Evolutionary conservation across 2,888 invertebrate genomes (phyloP), one percentile per base, ranked within the genome.

Genomic region (Fragum whitleyi): DNA sequence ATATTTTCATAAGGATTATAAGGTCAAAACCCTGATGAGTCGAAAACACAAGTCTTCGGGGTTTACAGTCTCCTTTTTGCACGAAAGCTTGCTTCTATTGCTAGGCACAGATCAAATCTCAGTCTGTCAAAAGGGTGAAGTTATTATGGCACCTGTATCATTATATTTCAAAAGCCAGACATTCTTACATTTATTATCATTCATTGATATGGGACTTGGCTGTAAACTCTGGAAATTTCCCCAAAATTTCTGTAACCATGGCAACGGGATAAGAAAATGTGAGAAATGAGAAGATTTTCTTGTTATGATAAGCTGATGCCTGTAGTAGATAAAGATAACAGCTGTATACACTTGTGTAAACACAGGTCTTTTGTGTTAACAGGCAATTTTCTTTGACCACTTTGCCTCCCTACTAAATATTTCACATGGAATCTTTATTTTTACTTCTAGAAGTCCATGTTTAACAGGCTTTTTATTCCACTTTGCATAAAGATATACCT

Each of bases 241-340:
- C 29, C 19, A 55, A 74, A 42, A 32, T 65, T 67, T 57, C 59
- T 51, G 70, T 76, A 62, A n/a, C 70, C 62, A 76, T 76, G 76
- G 76, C 47, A 39, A 70, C 76, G 32, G n/a, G 39, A 39, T 39
- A 42, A 28, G 42, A 53, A 47, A 9, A 32, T 69, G 57, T 65
- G 39, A n/a, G 42, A 42, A 39, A 14, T 65, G 65, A 65, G 65
- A 65, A 57, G 65, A 29, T 61, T 65, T 65, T 65, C 65, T 65
- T 65, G 65, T 65, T 65, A 65, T 65, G 65, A 65, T 65, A 65
- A 65, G 65, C 42, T 19, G 65, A 65, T 65, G 65, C 65, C 65
- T 65, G 65, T 23, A 9, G 21, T n/a, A 42, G 39, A 65, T 65
- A 69, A 69, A 69, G 51, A 19, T 26, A 51, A n/a, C 28, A n/a